Percentiles rank a stretch among this genome's conserved stretches.
Evolutionary conservation across 2,888 invertebrate species (phyloP).

Genomic region (Cepaea hortensis): DNA sequence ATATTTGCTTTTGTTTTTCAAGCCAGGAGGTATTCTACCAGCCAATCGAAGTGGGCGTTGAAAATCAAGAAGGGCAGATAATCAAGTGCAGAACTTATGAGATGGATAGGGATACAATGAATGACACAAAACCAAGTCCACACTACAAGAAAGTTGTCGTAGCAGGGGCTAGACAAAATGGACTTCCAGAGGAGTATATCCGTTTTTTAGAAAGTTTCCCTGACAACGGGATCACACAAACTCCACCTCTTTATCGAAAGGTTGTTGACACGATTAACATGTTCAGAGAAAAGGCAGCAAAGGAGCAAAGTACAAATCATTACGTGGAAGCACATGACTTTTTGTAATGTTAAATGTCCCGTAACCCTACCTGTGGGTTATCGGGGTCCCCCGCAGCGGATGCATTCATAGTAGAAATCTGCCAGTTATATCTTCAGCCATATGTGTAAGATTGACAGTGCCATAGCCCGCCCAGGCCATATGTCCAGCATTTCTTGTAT

Average conservation of each 20-base stretch:
- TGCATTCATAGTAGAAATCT: no score
- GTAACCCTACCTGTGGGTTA: no score
- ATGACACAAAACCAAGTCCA: slow-evolving; percentile 82
- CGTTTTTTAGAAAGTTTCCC: slow-evolving; percentile 82
- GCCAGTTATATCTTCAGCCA: no score
- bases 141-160: slow-evolving; percentile 85
- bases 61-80: not conserved
- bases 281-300: not conserved
- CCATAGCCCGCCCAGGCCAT: no score
- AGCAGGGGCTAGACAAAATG: slow-evolving; percentile 85
- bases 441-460: no score
- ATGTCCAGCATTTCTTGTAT: no score
- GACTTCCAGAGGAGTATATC: slow-evolving; percentile 86
- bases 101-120: slow-evolving; percentile 79
- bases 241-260: slow-evolving; percentile 54
- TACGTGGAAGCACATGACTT: not conserved
- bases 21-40: slow-evolving; percentile 26
- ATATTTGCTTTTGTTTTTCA: not conserved
- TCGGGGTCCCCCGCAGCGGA: no score
- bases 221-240: slow-evolving; percentile 84
- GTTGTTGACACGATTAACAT: slow-evolving; percentile 31
- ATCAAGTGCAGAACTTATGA: slow-evolving; percentile 84
- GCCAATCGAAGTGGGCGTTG: slow-evolving; percentile 14
- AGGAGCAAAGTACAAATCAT: not conserved
- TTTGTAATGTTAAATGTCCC: not conserved